Percentiles rank a stretch among this genome's conserved stretches.
Evolutionary conservation across 2,888 invertebrate genomes (phyloP).

Genomic region (Trissoscelio sp.): DNA sequence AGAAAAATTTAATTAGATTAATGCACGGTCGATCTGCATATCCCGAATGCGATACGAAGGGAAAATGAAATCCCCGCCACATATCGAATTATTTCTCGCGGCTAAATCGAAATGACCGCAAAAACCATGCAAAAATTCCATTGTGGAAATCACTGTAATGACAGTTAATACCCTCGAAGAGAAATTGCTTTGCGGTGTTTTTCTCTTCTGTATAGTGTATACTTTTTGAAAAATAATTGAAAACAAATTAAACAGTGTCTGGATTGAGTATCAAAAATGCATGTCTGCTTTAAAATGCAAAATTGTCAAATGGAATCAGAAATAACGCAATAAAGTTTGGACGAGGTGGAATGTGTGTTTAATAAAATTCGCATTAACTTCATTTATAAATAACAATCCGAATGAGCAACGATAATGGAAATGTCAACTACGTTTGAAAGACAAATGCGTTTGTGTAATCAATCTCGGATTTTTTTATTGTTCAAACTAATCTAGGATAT

Average conservation of each 20-base stretch:
- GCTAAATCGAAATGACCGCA: slow-evolving; percentile 5
- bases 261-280: neutral
- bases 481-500: slow-evolving; percentile 4
- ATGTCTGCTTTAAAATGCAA: neutral
- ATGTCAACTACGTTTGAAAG: slow-evolving; percentile 10
- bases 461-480: slow-evolving; percentile 19
- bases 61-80: neutral
- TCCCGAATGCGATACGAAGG: neutral
- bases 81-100: neutral
- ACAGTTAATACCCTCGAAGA: neutral
- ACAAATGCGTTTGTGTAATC: slow-evolving; percentile 27
- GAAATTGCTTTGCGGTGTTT: neutral
- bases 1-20: slow-evolving; percentile 1
- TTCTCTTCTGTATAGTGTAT: neutral
- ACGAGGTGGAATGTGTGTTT: neutral
- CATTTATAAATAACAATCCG: slow-evolving; percentile 26
- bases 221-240: neutral
- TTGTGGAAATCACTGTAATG: neutral
- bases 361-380: slow-evolving; percentile 13
- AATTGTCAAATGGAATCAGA: neutral
- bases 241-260: neutral
- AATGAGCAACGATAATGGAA: slow-evolving; percentile 14
- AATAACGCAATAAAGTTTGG: slow-evolving; percentile 3
- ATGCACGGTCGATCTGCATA: neutral
- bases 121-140: neutral